Base-by-base conservation (phyloP, 64 coral and sea anemone species). In the Actinia tenebrosa region DNA sequence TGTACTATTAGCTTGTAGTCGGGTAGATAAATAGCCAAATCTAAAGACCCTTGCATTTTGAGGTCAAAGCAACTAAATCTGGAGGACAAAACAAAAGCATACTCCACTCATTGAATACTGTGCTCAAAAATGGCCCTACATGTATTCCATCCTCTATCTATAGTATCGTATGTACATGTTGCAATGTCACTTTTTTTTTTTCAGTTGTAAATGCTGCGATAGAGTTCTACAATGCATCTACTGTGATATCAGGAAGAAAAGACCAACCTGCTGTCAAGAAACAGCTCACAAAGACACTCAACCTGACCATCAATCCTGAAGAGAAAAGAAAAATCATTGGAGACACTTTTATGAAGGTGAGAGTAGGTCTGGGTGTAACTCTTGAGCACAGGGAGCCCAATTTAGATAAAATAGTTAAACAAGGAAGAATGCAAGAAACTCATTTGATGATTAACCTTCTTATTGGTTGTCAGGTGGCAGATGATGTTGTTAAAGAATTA, bases 251-350 rank as follows among this genome's bases (percentile, higher is more conserved):
- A 42, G 89, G 93, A 37, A 92, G 88, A 64, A 94, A 98, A 64
- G 90, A 92, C 60, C 90, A 98, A n/a, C 85, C 86, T 14, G 84
- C 93, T 20, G 90, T 98, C 6, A 98, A 98, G 78, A 94, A 90
- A 61, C 93, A 94, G 50, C 53, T 90, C 26, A 95, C 96, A 22
- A 98, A 94, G 89, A 94, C 92, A 2, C 86, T 98, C 2, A 98
- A 98, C 83, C 43, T 88, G 23, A 95, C 91, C n/a, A 50, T 88
- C 9, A 87, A 98, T 44, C 96, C 96, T 27, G 96, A 98, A 44
- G 96, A 98, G 45, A 98, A 98, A 60, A 89, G 96, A 79, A 95
- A 92, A 64, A 98, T 98, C 82, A 98, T 98, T 88, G 96, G 96
- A 53, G 96, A 98, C 44, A 98, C 96, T 22, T 98, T 98, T 79